Conservation (phyloP, 2,797 vertebrate genomes). For the Tadarida brasiliensis region DNA sequence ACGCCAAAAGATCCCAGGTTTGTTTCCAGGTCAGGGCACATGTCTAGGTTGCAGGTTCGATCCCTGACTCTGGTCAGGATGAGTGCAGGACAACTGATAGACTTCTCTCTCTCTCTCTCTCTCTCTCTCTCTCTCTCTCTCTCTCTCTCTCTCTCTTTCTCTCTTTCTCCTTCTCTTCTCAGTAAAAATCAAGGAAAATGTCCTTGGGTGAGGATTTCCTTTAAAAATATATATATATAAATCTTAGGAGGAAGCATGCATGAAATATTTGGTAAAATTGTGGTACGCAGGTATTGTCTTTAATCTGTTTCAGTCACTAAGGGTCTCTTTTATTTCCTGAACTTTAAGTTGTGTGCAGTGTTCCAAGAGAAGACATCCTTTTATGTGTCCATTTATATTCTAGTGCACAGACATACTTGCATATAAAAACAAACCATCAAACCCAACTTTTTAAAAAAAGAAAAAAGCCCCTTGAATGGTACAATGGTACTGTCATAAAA, state of each 20-base stretch:
- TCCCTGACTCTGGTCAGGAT: no score
- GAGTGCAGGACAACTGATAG: no score
- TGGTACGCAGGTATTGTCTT: background rate
- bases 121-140: no score
- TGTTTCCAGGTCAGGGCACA: no score
- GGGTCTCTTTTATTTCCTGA: background rate
- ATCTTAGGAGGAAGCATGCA: background rate
- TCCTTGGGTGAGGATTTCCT: no score
- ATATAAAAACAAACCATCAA: background rate
- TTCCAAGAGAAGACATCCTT: background rate
- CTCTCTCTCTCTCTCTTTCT: no score
- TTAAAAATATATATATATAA: background rate
- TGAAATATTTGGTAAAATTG: background rate
- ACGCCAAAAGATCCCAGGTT: no score
- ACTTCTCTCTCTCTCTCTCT: no score
- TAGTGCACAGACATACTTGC: background rate
- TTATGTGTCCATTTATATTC: background rate
- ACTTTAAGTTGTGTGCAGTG: background rate
- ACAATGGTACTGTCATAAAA: slow-evolving; percentile 32
- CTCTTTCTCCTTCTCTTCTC: no score
- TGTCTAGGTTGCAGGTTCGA: no score
- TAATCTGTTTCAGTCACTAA: background rate
- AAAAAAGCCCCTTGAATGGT: slow-evolving; percentile 51
- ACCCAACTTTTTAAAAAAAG: background rate
- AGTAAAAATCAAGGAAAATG: no score